These are phyloP conservation scores for Struthio camelus DNA, from an alignment of 2,113 vertebrate species.

Conservation along the genomic window DNA sequence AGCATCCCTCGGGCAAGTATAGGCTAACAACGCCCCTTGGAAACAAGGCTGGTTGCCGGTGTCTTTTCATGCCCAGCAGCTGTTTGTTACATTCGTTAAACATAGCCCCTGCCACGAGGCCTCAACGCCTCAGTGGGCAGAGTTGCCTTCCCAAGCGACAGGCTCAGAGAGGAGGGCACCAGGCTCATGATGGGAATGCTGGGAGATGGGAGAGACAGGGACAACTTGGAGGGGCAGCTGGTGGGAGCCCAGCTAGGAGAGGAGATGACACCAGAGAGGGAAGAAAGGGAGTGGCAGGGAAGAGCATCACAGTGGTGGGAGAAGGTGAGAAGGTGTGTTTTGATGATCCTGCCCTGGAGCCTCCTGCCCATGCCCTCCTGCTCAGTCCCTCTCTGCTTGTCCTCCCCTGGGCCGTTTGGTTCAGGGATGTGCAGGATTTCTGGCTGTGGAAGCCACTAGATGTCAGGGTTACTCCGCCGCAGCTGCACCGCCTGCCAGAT, in stretches of 20 bases:
- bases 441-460: conserved; percentile 45
- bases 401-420: background rate
- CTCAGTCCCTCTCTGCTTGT: accelerated
- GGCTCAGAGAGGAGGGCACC: background rate
- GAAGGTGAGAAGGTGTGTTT: background rate
- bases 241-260: background rate
- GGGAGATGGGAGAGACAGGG: background rate
- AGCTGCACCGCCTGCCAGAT: accelerated
- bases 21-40: accelerated
- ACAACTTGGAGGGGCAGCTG: background rate
- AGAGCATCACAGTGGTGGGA: background rate
- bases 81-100: background rate
- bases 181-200: background rate
- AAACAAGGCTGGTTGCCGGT: accelerated
- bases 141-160: background rate
- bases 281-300: background rate
- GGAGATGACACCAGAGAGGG: too few relatives aligned
- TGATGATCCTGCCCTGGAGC: accelerated
- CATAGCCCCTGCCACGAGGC: too few relatives aligned
- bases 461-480: conserved; percentile 47
- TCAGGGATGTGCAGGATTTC: background rate
- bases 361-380: background rate
- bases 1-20: background rate
- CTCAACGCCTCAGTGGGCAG: background rate
- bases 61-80: accelerated